Conservation (phyloP, 2,797 vertebrate genomes). For the Malurus splendens region DNA sequence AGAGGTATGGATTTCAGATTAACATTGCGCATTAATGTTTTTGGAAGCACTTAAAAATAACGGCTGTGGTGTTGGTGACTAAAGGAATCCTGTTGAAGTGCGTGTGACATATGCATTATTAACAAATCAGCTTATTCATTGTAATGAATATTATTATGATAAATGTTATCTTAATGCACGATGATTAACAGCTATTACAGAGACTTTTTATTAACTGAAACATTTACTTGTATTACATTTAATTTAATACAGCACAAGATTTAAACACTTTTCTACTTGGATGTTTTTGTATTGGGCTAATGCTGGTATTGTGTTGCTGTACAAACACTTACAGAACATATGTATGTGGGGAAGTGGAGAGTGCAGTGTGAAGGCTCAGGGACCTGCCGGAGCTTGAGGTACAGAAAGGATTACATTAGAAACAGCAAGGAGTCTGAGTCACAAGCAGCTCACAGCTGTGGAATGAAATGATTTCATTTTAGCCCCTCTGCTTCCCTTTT, state of each 20-base stretch:
- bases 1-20: constrained; percentile 67
- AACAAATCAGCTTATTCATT: constrained; percentile 9
- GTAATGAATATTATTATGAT: constrained; percentile 24
- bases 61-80: neutral
- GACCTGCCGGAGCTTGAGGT: neutral
- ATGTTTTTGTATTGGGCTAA: constrained; percentile 35
- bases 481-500: neutral
- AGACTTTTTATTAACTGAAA: constrained; percentile 9
- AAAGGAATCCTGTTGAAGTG: neutral
- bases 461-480: neutral
- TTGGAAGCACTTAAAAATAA: constrained; percentile 48
- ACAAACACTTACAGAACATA: constrained; percentile 6
- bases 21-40: constrained; percentile 40
- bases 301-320: constrained; percentile 54
- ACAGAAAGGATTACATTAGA: neutral
- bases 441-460: neutral
- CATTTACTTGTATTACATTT: constrained; percentile 24
- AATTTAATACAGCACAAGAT: neutral
- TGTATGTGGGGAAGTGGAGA: neutral
- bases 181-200: constrained; percentile 22
- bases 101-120: neutral
- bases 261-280: neutral
- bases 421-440: neutral
- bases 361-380: neutral
- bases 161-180: constrained; percentile 27